Percentiles rank a stretch among this genome's conserved stretches.
Conservation (phyloP, 1,140 invertebrate genomes). For the Dolichoris vasculosae region DNA sequence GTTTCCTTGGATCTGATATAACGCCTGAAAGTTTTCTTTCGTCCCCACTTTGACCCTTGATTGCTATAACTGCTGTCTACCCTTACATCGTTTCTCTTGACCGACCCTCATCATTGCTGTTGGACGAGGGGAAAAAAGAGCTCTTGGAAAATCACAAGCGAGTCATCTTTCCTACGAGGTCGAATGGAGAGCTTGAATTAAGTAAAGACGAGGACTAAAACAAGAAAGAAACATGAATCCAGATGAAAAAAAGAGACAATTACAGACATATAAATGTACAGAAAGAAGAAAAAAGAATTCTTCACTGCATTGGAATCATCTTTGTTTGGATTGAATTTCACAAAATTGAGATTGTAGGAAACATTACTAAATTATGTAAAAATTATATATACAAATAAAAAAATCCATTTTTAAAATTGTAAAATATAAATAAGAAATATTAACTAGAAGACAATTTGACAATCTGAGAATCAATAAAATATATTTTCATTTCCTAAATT, state of each 20-base stretch:
- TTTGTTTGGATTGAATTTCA: too few relatives aligned
- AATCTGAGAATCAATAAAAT: too few relatives aligned
- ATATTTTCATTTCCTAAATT: too few relatives aligned
- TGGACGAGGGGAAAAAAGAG: background rate
- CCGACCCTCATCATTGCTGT: slow-evolving; percentile 21
- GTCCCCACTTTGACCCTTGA: background rate
- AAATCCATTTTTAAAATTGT: too few relatives aligned
- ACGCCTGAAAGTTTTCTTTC: background rate
- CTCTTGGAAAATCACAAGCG: background rate
- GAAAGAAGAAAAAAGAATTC: background rate
- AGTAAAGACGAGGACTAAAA: background rate
- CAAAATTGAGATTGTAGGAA: too few relatives aligned
- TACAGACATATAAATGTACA: background rate
- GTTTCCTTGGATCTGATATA: slow-evolving; percentile 17
- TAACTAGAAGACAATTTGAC: too few relatives aligned
- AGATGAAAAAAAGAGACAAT: background rate
- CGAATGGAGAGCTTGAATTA: background rate
- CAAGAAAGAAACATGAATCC: background rate
- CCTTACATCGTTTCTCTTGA: background rate
- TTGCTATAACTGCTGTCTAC: background rate
- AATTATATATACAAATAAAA: too few relatives aligned
- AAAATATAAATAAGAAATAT: too few relatives aligned
- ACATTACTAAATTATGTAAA: too few relatives aligned
- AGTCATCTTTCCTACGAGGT: background rate
- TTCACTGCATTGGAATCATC: background rate